These are phyloP conservation scores for Drosophila planitibia DNA, from an alignment of 2,888 invertebrate species.

Conservation along the genomic window DNA sequence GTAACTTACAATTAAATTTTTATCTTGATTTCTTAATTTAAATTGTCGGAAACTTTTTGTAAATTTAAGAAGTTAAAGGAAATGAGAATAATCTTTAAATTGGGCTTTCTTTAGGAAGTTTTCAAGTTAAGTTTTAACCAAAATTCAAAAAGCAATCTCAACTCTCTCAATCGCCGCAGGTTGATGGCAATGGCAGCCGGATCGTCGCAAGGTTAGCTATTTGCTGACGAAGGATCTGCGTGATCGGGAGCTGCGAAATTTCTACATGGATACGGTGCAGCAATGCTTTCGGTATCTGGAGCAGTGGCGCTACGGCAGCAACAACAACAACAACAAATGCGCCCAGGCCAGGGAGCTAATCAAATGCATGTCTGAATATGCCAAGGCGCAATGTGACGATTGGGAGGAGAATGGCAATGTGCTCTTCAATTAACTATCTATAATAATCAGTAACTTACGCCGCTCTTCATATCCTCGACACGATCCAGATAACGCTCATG, in stretches of 20 bases:
- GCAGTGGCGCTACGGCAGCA: slow-evolving; percentile 84
- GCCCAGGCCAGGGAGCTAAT: slow-evolving; percentile 86
- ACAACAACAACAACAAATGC: slow-evolving; percentile 87
- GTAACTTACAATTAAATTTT: neutral
- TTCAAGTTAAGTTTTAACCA: neutral
- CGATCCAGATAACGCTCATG: slow-evolving; percentile 86
- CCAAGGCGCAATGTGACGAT: slow-evolving; percentile 90
- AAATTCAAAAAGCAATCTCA: neutral
- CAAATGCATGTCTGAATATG: slow-evolving; percentile 90
- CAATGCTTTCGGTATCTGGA: slow-evolving; percentile 90
- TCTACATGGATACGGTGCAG: slow-evolving; percentile 89
- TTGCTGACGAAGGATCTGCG: slow-evolving; percentile 88
- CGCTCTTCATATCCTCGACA: slow-evolving; percentile 86
- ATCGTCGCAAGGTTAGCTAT: slow-evolving; percentile 88
- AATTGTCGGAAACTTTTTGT: neutral
- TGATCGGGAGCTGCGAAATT: slow-evolving; percentile 89
- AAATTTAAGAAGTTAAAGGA: neutral
- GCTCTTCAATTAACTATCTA: slow-evolving; percentile 81
- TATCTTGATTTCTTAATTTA: neutral
- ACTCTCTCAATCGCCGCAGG: slow-evolving; percentile 51
- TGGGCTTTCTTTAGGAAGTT: neutral
- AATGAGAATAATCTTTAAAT: neutral
- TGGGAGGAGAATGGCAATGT: slow-evolving; percentile 87
- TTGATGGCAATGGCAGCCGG: slow-evolving; percentile 86
- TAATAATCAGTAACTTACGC: slow-evolving; percentile 81